Evolutionary conservation across 2,797 vertebrate genomes (phyloP).

Genomic region (Pagetopsis macropterus): DNA sequence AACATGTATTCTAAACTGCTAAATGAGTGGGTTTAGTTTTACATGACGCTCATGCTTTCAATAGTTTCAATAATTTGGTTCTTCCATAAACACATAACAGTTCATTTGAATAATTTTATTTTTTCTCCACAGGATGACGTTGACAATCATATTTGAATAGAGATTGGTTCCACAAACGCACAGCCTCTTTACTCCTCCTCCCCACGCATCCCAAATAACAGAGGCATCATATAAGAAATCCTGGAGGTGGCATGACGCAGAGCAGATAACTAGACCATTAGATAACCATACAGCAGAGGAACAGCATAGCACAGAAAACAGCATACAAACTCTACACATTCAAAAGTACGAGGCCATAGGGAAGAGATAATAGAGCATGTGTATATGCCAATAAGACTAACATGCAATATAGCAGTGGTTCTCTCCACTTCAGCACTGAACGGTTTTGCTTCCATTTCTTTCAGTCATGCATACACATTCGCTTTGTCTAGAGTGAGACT

Average conservation of each 20-base stretch:
- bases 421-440: slow-evolving; percentile 45
- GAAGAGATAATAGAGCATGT: slow-evolving; percentile 30
- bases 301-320: slow-evolving; percentile 37
- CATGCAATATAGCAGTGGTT: slow-evolving; percentile 23
- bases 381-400: slow-evolving; percentile 38
- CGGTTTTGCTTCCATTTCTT: slow-evolving; percentile 42
- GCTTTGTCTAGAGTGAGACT: slow-evolving; percentile 47
- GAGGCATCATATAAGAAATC: slow-evolving; percentile 69
- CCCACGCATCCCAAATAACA: slow-evolving; percentile 62
- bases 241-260: slow-evolving; percentile 71
- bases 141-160: slow-evolving; percentile 47
- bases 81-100: background rate
- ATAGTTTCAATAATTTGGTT: background rate
- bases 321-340: slow-evolving; percentile 33
- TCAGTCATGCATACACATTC: slow-evolving; percentile 44
- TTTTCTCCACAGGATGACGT: slow-evolving; percentile 9
- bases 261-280: slow-evolving; percentile 64
- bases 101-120: background rate
- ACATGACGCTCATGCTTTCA: background rate
- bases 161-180: slow-evolving; percentile 38
- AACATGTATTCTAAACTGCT: background rate
- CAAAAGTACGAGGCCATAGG: slow-evolving; percentile 13
- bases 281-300: slow-evolving; percentile 60
- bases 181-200: slow-evolving; percentile 54
- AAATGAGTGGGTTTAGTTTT: background rate